Evolutionary conservation across 2,113 vertebrate species (phyloP).

Genomic region (Neoarius graeffei): DNA sequence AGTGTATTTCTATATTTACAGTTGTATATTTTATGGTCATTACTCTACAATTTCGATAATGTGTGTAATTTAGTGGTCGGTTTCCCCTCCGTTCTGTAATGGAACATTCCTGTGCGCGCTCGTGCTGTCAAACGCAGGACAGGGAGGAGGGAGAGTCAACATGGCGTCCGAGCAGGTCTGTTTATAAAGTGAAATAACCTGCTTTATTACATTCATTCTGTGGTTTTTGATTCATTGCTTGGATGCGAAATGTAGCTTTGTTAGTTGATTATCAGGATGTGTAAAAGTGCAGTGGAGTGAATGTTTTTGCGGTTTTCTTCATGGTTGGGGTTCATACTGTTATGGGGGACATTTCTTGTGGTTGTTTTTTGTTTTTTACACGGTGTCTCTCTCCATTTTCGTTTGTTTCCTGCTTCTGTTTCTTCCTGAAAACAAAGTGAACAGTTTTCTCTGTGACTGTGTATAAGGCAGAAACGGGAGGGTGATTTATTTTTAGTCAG

Average conservation of each 20-base stretch:
- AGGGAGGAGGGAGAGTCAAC: slow-evolving; percentile 71
- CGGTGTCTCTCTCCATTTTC: background rate
- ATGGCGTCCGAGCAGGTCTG: slow-evolving; percentile 83
- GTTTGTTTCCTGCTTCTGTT: background rate
- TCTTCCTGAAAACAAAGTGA: background rate
- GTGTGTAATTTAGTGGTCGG: background rate
- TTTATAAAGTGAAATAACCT: slow-evolving; percentile 57
- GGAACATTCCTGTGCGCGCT: slow-evolving; percentile 59
- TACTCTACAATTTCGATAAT: background rate
- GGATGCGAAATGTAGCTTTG: background rate
- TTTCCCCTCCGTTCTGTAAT: slow-evolving; percentile 16
- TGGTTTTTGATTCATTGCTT: background rate
- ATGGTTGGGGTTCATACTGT: slow-evolving; percentile 8
- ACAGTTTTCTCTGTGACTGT: background rate
- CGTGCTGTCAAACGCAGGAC: slow-evolving; percentile 53
- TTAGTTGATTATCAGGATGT: background rate
- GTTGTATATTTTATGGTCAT: background rate
- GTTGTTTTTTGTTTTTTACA: too few species aligned
- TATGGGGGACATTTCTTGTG: background rate
- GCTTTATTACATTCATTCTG: background rate
- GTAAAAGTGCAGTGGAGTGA: background rate
- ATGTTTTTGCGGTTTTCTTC: slow-evolving; percentile 8
- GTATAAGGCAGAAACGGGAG: background rate
- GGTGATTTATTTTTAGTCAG: slow-evolving; percentile 74
- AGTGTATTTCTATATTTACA: background rate